A percentile compares a stretch with the other conserved stretches of the same genome.
phyloP scores from a whole-genome alignment of 1,140 invertebrate genomes.

The Drosophila sproati region DNA sequence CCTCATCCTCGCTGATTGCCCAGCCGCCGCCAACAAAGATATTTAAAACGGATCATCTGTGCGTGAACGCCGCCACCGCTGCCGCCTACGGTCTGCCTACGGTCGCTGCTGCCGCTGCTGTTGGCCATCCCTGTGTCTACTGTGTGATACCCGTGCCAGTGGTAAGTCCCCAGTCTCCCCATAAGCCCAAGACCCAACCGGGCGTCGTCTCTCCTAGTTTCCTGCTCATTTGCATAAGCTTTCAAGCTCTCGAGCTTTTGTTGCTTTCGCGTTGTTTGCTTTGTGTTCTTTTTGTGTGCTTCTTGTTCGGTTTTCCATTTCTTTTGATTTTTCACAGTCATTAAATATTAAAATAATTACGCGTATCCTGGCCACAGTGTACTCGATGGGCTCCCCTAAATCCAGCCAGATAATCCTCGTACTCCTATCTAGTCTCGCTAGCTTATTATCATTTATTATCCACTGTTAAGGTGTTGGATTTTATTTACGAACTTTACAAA shows the following conservation, averaged over 20 bases:
- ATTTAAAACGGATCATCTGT: constrained; percentile 84
- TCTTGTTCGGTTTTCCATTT: constrained; percentile 21
- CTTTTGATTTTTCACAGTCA: constrained; percentile 51
- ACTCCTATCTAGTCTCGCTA: not conserved
- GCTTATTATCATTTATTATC: constrained; percentile 72
- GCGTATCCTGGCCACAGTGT: constrained; percentile 31
- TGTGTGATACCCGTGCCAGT: constrained; percentile 81
- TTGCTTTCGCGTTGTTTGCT: constrained; percentile 16
- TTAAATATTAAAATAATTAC: constrained; percentile 78
- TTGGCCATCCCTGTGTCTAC: constrained; percentile 82
- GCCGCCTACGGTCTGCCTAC: constrained; percentile 78
- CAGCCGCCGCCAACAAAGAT: constrained; percentile 83
- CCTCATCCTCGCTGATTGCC: constrained; percentile 77
- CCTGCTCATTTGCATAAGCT: constrained; percentile 43
- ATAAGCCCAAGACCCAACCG: no score
- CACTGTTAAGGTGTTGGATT: constrained; percentile 55
- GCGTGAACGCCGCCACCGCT: constrained; percentile 74
- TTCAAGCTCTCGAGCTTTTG: not conserved
- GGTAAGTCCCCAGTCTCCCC: constrained; percentile 58
- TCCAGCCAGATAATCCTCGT: not conserved
- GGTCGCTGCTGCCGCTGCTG: constrained; percentile 74
- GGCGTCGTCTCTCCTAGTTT: not conserved
- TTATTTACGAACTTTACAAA: constrained; percentile 14
- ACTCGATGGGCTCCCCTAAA: not conserved
- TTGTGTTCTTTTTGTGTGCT: not conserved